Conservation (phyloP, 2,888 invertebrate genomes). For the Diabrotica balteata region DNA sequence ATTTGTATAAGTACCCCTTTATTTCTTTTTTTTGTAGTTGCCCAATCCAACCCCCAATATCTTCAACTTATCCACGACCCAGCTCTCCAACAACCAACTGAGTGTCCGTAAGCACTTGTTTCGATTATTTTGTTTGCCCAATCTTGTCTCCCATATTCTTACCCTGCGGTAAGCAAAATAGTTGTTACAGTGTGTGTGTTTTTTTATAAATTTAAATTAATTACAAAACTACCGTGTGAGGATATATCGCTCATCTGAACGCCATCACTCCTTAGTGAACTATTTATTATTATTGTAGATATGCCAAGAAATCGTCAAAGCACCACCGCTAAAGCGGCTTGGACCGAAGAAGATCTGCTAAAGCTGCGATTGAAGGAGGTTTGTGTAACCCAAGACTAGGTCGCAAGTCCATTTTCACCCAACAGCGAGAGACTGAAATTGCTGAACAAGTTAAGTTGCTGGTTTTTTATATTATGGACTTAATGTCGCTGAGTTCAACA, state of each 20-base stretch:
- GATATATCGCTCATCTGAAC: slow-evolving; percentile 24
- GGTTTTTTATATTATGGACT: slow-evolving; percentile 30
- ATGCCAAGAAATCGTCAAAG: slow-evolving; percentile 36
- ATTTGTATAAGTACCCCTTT: no score
- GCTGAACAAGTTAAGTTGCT: slow-evolving; percentile 34
- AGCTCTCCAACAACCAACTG: no score
- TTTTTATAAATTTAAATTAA: not conserved
- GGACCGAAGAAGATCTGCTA: slow-evolving; percentile 19
- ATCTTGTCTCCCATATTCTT: no score
- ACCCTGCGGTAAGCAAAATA: no score
- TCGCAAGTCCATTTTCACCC: slow-evolving; percentile 35
- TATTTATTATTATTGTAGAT: slow-evolving; percentile 17
- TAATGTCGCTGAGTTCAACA: not conserved
- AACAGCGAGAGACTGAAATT: slow-evolving; percentile 38
- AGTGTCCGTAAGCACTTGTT: no score
- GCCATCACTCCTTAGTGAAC: slow-evolving; percentile 31
- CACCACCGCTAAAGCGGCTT: slow-evolving; percentile 20
- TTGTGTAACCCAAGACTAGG: slow-evolving; percentile 32
- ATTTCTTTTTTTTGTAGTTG: no score
- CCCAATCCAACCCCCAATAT: no score
- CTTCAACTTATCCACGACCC: no score
- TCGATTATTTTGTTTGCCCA: no score
- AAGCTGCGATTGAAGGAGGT: slow-evolving; percentile 28
- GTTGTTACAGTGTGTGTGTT: not conserved
- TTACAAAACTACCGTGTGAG: slow-evolving; percentile 16